Evolutionary conservation across 2,888 invertebrate species (phyloP), one percentile per base, ranked within the genome.

Genomic region (Meandrusa payeni): DNA sequence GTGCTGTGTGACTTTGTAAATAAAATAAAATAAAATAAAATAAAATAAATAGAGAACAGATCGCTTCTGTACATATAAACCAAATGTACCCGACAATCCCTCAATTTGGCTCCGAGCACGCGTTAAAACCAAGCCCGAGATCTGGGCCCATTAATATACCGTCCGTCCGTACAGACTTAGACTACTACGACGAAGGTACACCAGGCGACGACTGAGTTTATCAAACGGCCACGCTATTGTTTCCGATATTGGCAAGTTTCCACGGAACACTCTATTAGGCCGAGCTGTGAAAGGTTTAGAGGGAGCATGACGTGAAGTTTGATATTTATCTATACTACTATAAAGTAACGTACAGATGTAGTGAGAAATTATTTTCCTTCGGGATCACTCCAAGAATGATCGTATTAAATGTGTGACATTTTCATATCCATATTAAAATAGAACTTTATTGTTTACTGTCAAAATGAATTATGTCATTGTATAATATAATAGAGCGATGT

Each of bases 201-300:
- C 9, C 12, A n/a, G 13, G 10, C 19, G 19, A 4, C 19, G 19
- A 33, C 22, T 6, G 41, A 34, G 27, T 34, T 34, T 19, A 34
- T 34, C 28, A 28, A 34, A 34, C 15, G 12, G 12, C 22, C 15
- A 22, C 34, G 33, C 27, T 10, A 41, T 41, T 41, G 34, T 41
- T 41, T 22, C 22, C 41, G 27, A 41, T 22, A 41, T 28, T 41
- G 41, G 41, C 41, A 28, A 27, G 34, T n/a, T 22, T 41, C 34
- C 34, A 34, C 13, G 38, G 15, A 13, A 23, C 39, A 29, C 3
- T 12, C 33, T 39, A 23, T 31, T 29, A 10, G 1, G 23, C 13
- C 11, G 37, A 37, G 11, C 2, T 27, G 5, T 2, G 6, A 5
- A 46, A 32, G n/a, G n/a, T 32, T 41, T 31, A 17, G 37, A 32